phyloP scores from a whole-genome alignment of 2,797 vertebrate species.

The Arremon brunneinucha region DNA sequence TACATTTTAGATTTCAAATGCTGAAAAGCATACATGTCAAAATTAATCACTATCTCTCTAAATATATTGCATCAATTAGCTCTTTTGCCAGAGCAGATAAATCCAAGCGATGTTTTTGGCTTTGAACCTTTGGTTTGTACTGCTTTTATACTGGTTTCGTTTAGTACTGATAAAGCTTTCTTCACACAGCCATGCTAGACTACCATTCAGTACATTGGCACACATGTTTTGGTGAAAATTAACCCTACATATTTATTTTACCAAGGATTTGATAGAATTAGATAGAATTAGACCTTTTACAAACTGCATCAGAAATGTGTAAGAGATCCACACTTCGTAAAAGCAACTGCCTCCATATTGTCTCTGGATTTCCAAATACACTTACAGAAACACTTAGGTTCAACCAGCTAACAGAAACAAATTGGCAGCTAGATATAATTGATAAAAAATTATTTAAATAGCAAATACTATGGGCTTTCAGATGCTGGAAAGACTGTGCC shows the following conservation, averaged over 20 bases:
- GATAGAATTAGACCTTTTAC: background rate
- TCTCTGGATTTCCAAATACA: background rate
- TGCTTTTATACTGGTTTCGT: background rate
- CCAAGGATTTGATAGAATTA: background rate
- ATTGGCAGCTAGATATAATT: background rate
- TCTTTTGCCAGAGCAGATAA: conserved; percentile 38
- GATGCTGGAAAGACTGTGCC: background rate
- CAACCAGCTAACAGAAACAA: background rate
- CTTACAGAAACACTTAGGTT: background rate
- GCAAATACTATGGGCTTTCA: background rate
- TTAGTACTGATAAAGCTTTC: background rate
- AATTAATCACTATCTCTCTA: conserved; percentile 27
- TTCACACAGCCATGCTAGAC: background rate
- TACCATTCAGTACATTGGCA: background rate
- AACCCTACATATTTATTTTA: background rate
- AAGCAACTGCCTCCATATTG: background rate
- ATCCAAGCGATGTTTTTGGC: background rate
- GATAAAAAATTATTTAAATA: background rate
- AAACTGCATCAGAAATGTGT: background rate
- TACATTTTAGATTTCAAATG: conserved; percentile 6
- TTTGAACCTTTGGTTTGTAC: background rate
- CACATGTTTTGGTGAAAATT: background rate
- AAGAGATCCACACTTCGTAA: background rate
- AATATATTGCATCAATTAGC: conserved; percentile 38
- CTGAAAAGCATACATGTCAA: background rate